Base-by-base conservation (phyloP, 2,888 invertebrate species). In the Nomada ruficornis region DNA sequence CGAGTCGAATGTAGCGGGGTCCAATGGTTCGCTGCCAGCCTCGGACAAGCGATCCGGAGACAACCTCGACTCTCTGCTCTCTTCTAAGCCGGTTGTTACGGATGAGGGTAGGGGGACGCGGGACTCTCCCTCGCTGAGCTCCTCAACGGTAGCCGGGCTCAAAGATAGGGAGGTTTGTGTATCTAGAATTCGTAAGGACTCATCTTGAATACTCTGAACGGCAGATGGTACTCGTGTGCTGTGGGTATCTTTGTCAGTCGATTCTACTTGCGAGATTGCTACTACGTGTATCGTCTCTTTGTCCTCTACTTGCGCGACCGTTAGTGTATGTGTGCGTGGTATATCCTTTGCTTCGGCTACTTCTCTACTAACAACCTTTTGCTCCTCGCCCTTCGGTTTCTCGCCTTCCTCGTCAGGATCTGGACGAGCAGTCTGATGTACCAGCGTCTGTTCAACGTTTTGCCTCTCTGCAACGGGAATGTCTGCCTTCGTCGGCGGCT, bases 351-450 rank as follows among this genome's bases (percentile, higher is more conserved):
- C 29, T 62, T 82, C 77, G 75, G 64, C 44, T 87, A 82, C 52
- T 29, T 86, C 76, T 74, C 62, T 81, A 74, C 77, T 88, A 88
- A 86, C 75, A 86, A 88, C 86, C 88, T 88, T 86, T 86, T 86
- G 74, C 7, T 86, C 86, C 72, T 78, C 64, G 71, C 9, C 57
- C 55, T 68, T 62, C 9, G 67, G 13, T 52, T 64, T 63, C 55
- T 76, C 77, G 20, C 73, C 79, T 50, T 71, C 80, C 47, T 18
- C 44, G 23, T 52, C 50, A 42, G 50, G 29, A n/a, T 54, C 55
- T 29, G 44, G 59, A 11, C 3, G 44, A 10, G 42, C 23, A n/a
- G 18, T 13, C 52, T 69, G 60, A 18, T 44, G 50, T n/a, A 50
- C 65, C 15, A 26, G 13, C 20, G 60, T 42, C n/a, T 57, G 59